Percentiles rank a stretch among this genome's conserved stretches.
Conservation (phyloP, 2,888 invertebrate genomes). For the Fissipunctia ypsillon region DNA sequence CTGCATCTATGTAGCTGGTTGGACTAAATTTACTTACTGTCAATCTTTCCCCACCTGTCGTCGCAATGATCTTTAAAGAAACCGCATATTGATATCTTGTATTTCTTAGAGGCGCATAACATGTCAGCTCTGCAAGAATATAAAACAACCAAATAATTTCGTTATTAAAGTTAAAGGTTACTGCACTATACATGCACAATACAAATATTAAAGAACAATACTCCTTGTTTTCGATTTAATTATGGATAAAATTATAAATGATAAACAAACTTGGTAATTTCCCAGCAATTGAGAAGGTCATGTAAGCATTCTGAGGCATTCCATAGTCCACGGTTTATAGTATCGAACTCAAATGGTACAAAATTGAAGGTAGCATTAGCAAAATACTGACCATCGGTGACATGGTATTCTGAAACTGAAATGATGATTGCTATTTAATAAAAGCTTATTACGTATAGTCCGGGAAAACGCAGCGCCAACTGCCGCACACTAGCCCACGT, state of each 20-base stretch:
- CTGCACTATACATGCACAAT: neutral
- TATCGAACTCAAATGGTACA: slow-evolving; percentile 32
- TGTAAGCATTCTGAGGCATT: slow-evolving; percentile 31
- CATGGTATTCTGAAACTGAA: slow-evolving; percentile 48
- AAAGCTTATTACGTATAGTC: neutral
- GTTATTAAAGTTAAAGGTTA: neutral
- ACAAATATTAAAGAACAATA: neutral
- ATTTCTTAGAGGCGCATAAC: neutral
- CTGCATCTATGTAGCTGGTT: neutral
- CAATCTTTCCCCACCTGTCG: neutral
- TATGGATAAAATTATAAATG: slow-evolving; percentile 3
- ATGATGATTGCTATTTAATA: neutral
- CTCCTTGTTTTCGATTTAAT: neutral
- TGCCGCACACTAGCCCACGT: neutral
- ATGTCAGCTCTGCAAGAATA: slow-evolving; percentile 39
- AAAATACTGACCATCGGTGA: slow-evolving; percentile 12
- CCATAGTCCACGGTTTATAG: slow-evolving; percentile 19
- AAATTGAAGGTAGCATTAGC: neutral
- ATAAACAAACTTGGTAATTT: slow-evolving; percentile 41
- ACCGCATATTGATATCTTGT: slow-evolving; percentile 31
- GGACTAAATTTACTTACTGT: slow-evolving; percentile 35
- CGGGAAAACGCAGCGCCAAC: neutral
- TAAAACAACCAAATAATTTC: neutral
- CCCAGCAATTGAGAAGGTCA: slow-evolving; percentile 55
- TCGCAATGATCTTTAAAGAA: slow-evolving; percentile 26